Percentiles rank a stretch among this genome's conserved stretches.
Conservation (phyloP, 2,797 vertebrate genomes). For the Chanos chanos region DNA sequence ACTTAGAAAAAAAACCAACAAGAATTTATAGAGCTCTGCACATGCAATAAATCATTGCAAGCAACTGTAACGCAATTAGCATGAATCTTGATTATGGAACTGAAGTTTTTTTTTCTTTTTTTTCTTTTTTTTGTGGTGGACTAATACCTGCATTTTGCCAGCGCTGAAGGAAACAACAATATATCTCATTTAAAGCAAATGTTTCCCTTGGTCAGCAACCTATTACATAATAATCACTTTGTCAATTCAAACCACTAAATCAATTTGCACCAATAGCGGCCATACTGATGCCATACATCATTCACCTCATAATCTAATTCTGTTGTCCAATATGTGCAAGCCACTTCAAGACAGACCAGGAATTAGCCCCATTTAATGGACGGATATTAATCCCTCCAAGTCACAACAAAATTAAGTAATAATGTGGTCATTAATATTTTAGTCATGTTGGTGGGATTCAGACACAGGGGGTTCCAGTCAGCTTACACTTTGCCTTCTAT, state of each 20-base stretch:
- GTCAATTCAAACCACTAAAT: slow-evolving; percentile 61
- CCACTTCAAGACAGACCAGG: slow-evolving; percentile 53
- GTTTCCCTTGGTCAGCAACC: slow-evolving; percentile 47
- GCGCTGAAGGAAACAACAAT: slow-evolving; percentile 35
- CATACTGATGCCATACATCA: slow-evolving; percentile 62
- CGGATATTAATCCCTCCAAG: slow-evolving; percentile 73
- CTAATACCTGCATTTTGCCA: slow-evolving; percentile 30
- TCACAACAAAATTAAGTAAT: slow-evolving; percentile 78
- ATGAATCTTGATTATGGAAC: not conserved
- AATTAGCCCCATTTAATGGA: slow-evolving; percentile 71
- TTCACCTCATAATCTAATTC: slow-evolving; percentile 66
- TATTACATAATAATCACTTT: slow-evolving; percentile 59
- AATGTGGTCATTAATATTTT: slow-evolving; percentile 76
- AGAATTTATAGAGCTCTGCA: slow-evolving; percentile 13
- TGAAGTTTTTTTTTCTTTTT: too few species aligned
- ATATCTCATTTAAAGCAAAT: slow-evolving; percentile 45
- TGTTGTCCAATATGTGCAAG: slow-evolving; percentile 47
- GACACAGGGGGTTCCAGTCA: slow-evolving; percentile 49
- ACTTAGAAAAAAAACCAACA: not conserved
- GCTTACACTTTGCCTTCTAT: slow-evolving; percentile 35
- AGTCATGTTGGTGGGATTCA: slow-evolving; percentile 50
- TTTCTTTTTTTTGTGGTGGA: slow-evolving; percentile 20
- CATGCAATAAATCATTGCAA: slow-evolving; percentile 23
- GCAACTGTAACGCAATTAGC: slow-evolving; percentile 20
- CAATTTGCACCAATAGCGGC: slow-evolving; percentile 59